phyloP scores from a whole-genome alignment of 2,797 vertebrate species.

The Lacerta agilis region DNA sequence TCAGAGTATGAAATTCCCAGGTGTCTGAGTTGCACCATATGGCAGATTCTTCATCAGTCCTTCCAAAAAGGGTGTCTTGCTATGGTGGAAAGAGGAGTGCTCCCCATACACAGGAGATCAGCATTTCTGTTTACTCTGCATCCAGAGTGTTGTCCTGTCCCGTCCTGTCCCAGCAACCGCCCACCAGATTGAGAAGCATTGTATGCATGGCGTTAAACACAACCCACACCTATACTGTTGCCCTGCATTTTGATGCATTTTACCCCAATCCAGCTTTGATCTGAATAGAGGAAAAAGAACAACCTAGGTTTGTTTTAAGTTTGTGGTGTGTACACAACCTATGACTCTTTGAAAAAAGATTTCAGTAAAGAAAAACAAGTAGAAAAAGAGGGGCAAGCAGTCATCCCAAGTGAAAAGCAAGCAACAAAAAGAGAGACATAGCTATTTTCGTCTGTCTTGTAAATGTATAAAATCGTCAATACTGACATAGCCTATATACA shows the following conservation, averaged over 20 bases:
- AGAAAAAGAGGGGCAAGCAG: conserved; percentile 7
- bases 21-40: conserved; percentile 58
- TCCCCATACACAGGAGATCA: conserved; percentile 56
- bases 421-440: not conserved
- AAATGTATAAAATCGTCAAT: not conserved
- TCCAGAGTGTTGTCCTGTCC: no score
- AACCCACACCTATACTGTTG: no score
- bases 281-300: no score
- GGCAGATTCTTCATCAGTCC: conserved; percentile 40
- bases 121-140: not conserved
- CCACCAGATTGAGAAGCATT: no score
- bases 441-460: not conserved
- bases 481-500: not conserved
- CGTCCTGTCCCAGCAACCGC: no score
- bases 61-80: not conserved
- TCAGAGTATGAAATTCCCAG: conserved; percentile 61
- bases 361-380: conserved; percentile 13
- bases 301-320: no score
- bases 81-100: conserved; percentile 45
- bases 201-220: no score
- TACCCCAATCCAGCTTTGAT: no score
- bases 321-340: no score
- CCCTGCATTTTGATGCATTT: no score
- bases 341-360: conserved; percentile 54
- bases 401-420: not conserved